Conservation (phyloP, 2,888 invertebrate species). For the Lasiommata megera region DNA sequence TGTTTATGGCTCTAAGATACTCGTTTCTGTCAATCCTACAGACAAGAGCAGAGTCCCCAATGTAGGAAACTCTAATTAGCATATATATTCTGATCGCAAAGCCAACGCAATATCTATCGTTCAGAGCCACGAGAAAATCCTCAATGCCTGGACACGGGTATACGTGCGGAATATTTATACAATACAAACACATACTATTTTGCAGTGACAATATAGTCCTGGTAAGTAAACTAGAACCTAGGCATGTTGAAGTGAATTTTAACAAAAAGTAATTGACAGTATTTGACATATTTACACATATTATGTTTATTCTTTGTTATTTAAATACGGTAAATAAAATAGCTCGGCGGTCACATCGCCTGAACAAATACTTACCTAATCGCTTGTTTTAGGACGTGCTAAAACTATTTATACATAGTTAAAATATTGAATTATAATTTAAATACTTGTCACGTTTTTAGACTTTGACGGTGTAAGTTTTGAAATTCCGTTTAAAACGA, state of each 20-base stretch:
- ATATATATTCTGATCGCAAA: constrained; percentile 53
- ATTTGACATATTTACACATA: too few species aligned
- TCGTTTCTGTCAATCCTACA: too few species aligned
- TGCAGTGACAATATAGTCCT: neutral
- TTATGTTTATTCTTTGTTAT: neutral
- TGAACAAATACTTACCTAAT: neutral
- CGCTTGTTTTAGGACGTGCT: neutral
- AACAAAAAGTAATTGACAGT: too few species aligned
- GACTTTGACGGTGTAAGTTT: constrained; percentile 33
- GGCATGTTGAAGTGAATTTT: too few species aligned
- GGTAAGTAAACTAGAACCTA: too few species aligned
- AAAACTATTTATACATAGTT: neutral
- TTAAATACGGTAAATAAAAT: neutral
- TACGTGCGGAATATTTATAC: neutral
- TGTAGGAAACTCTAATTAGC: too few species aligned
- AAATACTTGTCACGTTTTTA: constrained; percentile 30
- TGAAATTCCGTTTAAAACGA: constrained; percentile 34
- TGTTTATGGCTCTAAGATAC: too few species aligned
- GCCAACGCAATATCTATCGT: constrained; percentile 65
- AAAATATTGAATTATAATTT: constrained; percentile 10
- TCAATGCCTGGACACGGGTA: constrained; percentile 48
- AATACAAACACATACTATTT: neutral
- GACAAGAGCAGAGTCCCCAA: too few species aligned
- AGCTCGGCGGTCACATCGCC: neutral
- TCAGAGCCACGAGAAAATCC: constrained; percentile 53